phyloP scores from a whole-genome alignment of 2,797 vertebrate species.

The Silurus aristotelis region DNA sequence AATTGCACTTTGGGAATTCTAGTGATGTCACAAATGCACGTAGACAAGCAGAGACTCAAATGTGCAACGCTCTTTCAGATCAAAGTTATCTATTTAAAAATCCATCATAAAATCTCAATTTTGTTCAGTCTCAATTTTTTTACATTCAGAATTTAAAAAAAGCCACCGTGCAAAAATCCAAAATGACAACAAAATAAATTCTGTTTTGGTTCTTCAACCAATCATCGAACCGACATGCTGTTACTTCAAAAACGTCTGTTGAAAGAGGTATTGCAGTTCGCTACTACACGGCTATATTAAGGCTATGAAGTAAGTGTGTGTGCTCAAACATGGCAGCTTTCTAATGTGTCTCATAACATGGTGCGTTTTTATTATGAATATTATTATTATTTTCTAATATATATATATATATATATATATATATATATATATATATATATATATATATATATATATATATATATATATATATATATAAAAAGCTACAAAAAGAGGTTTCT shows the following conservation, averaged over 20 bases:
- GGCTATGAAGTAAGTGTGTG: background rate
- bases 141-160: background rate
- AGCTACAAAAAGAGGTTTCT: too few relatives aligned
- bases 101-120: background rate
- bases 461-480: too few relatives aligned
- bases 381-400: background rate
- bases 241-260: background rate
- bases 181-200: background rate
- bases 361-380: background rate
- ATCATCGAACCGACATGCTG: background rate
- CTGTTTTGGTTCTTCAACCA: background rate
- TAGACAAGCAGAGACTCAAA: too few relatives aligned
- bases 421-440: too few relatives aligned
- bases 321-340: background rate
- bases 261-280: slow-evolving; percentile 17
- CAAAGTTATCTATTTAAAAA: background rate
- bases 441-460: too few relatives aligned
- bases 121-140: slow-evolving; percentile 10
- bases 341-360: background rate
- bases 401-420: too few relatives aligned
- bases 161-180: background rate
- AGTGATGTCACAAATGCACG: too few relatives aligned
- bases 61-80: too few relatives aligned
- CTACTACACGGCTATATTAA: background rate
- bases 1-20: too few relatives aligned